Evolutionary conservation across 1,140 invertebrate species (phyloP).

Genomic region (Adoxophyes honmai): DNA sequence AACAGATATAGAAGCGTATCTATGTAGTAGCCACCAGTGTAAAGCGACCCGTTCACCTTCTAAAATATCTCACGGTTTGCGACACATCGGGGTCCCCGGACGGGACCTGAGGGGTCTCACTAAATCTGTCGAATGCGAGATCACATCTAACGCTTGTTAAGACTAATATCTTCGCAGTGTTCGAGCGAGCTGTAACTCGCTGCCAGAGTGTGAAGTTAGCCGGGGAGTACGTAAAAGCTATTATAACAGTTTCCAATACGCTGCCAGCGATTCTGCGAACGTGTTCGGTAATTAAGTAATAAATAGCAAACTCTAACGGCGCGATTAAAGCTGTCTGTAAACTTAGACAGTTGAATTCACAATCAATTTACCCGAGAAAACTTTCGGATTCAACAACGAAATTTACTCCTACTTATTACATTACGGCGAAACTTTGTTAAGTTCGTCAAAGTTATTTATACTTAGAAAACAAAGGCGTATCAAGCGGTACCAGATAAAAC

Average conservation of each 20-base stretch:
- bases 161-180: slow-evolving; percentile 9
- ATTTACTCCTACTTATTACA: no score
- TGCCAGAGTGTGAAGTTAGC: slow-evolving; percentile 9
- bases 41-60: not conserved
- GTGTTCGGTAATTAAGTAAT: slow-evolving; percentile 10
- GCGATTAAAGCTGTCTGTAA: not conserved
- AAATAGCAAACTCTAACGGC: slow-evolving; percentile 8
- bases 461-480: no score
- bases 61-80: not conserved
- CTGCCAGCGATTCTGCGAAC: not conserved
- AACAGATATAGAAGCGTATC: slow-evolving; percentile 24
- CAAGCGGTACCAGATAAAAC: no score
- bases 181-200: slow-evolving; percentile 4
- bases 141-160: slow-evolving; percentile 7
- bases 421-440: no score
- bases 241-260: slow-evolving; percentile 14
- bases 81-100: not conserved
- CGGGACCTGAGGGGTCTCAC: not conserved
- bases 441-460: no score
- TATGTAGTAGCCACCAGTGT: slow-evolving; percentile 5
- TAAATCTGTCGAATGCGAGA: not conserved
- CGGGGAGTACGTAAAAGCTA: not conserved
- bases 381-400: no score
- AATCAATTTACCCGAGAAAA: no score
- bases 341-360: no score